Evolutionary conservation across 2,888 invertebrate genomes (phyloP).

Genomic region (Kryphioiulus occultus): DNA sequence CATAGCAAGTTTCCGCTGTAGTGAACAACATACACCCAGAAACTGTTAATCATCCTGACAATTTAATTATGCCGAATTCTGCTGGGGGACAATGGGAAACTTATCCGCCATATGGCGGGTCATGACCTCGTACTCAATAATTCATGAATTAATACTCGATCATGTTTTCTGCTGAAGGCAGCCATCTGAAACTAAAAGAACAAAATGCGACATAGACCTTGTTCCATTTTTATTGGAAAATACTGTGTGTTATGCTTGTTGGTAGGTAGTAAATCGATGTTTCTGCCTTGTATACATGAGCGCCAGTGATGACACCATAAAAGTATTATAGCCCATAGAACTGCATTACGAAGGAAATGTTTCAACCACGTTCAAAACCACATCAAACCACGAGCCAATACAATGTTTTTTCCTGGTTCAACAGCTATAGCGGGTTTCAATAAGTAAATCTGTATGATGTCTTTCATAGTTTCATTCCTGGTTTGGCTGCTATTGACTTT

Average conservation of each 20-base stretch:
- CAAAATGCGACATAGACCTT: not conserved
- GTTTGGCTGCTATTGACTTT: not conserved
- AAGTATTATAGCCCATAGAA: no score
- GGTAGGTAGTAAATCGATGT: no score
- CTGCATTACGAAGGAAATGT: no score
- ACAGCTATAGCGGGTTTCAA: no score
- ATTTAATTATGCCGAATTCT: conserved; percentile 9
- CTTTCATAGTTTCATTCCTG: not conserved
- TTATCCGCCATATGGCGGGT: not conserved
- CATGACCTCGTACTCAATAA: not conserved
- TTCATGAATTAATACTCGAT: conserved; percentile 4
- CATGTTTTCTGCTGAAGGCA: not conserved
- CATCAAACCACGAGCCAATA: no score
- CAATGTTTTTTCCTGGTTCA: no score
- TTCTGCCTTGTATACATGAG: no score
- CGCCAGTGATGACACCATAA: no score
- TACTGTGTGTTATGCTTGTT: no score
- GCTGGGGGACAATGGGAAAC: not conserved
- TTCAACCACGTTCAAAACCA: no score
- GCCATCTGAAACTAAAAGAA: not conserved
- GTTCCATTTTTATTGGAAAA: not conserved
- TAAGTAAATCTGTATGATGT: not conserved
- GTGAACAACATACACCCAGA: not conserved
- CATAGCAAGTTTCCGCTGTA: not conserved
- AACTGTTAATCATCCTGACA: conserved; percentile 16